Evolutionary conservation across 2,113 vertebrate species (phyloP).

Genomic region (Acanthochromis polyacanthus): DNA sequence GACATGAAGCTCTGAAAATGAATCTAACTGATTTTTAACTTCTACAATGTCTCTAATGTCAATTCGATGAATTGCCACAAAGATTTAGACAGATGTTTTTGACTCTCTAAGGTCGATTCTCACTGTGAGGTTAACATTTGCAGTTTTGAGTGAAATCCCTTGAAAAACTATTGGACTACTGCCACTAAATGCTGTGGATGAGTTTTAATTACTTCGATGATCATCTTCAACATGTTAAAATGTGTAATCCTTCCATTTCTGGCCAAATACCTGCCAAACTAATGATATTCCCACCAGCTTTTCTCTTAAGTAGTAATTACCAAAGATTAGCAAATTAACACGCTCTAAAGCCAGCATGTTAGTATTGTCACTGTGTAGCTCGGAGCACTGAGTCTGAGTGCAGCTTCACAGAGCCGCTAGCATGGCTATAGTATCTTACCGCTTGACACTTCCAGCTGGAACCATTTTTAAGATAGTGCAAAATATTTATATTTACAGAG

Average conservation of each 20-base stretch:
- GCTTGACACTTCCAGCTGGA: background rate
- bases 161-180: background rate
- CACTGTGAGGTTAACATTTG: background rate
- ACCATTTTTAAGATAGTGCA: background rate
- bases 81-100: background rate
- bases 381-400: background rate
- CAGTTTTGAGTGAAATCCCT: background rate
- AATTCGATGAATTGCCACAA: background rate
- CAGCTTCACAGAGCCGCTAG: background rate
- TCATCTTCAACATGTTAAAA: background rate
- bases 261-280: background rate
- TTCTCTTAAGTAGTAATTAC: constrained; percentile 4
- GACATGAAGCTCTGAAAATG: no score
- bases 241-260: no score
- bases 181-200: background rate
- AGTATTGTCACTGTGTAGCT: background rate
- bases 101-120: background rate
- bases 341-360: background rate
- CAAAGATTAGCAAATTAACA: background rate
- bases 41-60: background rate
- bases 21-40: background rate
- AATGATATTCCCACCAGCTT: background rate
- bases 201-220: background rate
- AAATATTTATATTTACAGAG: background rate
- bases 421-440: background rate